Conservation (phyloP, 2,797 vertebrate species). For the Sebastiscus albofasciatus region DNA sequence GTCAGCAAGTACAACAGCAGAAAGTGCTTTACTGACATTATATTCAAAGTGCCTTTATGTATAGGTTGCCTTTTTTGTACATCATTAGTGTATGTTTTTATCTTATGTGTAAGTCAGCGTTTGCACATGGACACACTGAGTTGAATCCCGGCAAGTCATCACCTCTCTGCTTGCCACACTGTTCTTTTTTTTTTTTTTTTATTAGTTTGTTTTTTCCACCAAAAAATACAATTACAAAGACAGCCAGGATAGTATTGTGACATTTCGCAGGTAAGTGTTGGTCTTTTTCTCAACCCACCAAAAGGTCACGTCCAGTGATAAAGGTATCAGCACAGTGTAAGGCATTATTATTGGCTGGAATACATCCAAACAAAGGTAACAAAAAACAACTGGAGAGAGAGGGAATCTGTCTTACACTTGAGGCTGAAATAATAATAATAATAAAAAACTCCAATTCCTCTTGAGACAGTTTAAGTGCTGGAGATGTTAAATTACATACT, state of each 20-base stretch:
- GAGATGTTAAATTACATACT: conserved; percentile 14
- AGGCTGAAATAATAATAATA: neutral
- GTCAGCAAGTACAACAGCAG: too few relatives aligned
- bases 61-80: too few relatives aligned
- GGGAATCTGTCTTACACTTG: conserved; percentile 7
- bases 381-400: neutral
- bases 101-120: neutral
- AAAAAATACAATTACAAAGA: conserved; percentile 51
- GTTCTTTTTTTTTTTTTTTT: neutral
- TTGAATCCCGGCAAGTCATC: neutral
- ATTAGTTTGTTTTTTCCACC: neutral
- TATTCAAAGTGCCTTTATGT: too few relatives aligned
- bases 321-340: conserved; percentile 27
- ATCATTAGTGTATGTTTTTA: too few relatives aligned
- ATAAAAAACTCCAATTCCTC: conserved; percentile 8
- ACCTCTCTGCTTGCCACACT: neutral
- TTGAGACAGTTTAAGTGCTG: conserved; percentile 16
- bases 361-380: conserved; percentile 28
- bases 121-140: neutral
- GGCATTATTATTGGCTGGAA: conserved; percentile 44
- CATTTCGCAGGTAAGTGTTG: conserved; percentile 67
- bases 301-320: conserved; percentile 63
- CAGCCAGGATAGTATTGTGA: conserved; percentile 49
- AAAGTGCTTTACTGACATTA: too few relatives aligned
- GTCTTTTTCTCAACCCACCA: conserved; percentile 40